These are phyloP conservation scores for Mercenaria mercenaria DNA, from an alignment of 1,140 invertebrate genomes.

Conservation along the genomic window DNA sequence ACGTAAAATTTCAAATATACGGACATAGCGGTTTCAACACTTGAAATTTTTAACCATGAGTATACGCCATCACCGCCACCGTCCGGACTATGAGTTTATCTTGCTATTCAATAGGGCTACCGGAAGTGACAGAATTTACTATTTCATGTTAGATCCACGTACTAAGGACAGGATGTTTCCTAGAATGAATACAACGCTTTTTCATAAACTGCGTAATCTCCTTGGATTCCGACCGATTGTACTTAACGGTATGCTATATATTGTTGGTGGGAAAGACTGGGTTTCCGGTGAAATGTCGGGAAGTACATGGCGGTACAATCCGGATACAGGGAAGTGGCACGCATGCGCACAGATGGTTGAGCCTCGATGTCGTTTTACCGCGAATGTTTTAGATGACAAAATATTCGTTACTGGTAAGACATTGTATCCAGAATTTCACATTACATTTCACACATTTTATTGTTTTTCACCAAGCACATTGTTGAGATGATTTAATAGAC, in stretches of 20 bases:
- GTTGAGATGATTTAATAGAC: too few species aligned
- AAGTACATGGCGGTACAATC: constrained; percentile 75
- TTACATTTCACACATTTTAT: too few species aligned
- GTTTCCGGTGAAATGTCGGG: constrained; percentile 70
- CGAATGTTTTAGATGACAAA: constrained; percentile 76
- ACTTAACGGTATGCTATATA: constrained; percentile 76
- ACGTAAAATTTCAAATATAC: too few species aligned
- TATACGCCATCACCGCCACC: not conserved
- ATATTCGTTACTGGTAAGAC: constrained; percentile 80
- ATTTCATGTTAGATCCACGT: constrained; percentile 80
- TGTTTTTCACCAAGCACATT: too few species aligned
- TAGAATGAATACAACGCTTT: constrained; percentile 75
- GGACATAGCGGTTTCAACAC: not conserved
- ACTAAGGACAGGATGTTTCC: constrained; percentile 74
- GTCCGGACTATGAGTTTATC: constrained; percentile 81
- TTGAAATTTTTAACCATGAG: not conserved
- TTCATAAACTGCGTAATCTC: constrained; percentile 71
- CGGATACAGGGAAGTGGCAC: constrained; percentile 75
- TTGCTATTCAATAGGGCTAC: constrained; percentile 86
- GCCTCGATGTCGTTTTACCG: constrained; percentile 79
- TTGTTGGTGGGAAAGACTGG: constrained; percentile 82
- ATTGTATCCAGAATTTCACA: not conserved
- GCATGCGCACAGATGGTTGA: constrained; percentile 62
- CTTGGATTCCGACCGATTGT: constrained; percentile 76
- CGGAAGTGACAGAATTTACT: constrained; percentile 79